Evolutionary conservation across 2,888 invertebrate genomes (phyloP).

Genomic region (Oligia latruncula): DNA sequence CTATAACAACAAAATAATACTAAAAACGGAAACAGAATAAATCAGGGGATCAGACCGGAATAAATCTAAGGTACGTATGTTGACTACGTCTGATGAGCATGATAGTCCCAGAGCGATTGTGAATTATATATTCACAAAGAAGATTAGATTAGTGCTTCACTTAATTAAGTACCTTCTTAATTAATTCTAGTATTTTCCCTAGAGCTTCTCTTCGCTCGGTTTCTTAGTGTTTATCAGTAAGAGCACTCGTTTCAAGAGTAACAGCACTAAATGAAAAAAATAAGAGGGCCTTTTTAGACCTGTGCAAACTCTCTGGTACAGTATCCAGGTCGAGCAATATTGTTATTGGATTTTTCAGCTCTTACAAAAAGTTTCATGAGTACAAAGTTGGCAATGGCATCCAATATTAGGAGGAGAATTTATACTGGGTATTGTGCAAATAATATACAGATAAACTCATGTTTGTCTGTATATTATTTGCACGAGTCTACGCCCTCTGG

Average conservation of each 20-base stretch:
- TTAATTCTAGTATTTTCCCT: slow-evolving; percentile 20
- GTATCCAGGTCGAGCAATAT: background rate
- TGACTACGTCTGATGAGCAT: background rate
- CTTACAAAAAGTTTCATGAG: slow-evolving; percentile 14
- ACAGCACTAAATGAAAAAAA: background rate
- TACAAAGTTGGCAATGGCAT: slow-evolving; percentile 20
- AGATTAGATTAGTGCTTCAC: background rate
- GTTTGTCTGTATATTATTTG: too few species aligned
- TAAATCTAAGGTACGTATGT: background rate
- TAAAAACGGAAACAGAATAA: too few species aligned
- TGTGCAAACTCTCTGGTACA: background rate
- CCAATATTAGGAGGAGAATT: background rate
- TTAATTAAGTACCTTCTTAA: background rate
- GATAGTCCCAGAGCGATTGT: background rate
- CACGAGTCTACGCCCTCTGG: too few species aligned
- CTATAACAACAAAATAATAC: too few species aligned
- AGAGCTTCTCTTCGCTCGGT: background rate
- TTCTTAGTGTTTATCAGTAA: slow-evolving; percentile 5
- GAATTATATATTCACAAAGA: slow-evolving; percentile 18
- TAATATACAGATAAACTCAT: background rate
- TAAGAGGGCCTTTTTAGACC: background rate
- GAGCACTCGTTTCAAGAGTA: slow-evolving; percentile 3
- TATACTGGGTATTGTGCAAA: background rate
- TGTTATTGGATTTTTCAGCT: slow-evolving; percentile 22
- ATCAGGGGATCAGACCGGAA: too few species aligned